A percentile compares a stretch with the other conserved stretches of the same genome.
Evolutionary conservation across 2,888 invertebrate genomes (phyloP).

Genomic region (Plagodis dolabraria): DNA sequence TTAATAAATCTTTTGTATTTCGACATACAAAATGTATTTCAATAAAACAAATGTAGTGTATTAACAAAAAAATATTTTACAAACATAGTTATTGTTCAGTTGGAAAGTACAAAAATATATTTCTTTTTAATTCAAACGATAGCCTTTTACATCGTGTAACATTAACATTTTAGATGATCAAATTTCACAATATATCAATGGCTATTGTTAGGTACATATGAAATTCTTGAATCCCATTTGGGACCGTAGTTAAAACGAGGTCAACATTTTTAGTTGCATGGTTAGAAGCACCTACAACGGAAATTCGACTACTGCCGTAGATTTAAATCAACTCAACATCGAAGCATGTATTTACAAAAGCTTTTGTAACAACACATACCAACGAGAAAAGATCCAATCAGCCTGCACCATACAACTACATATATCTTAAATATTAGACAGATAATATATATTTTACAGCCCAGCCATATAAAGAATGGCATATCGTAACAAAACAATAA

Average conservation of each 20-base stretch:
- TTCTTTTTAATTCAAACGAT: slow-evolving; percentile 61
- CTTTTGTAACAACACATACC: slow-evolving; percentile 4
- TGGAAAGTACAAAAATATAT: slow-evolving; percentile 77
- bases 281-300: slow-evolving; percentile 13
- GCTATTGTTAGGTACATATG: slow-evolving; percentile 34
- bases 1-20: slow-evolving; percentile 1
- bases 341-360: slow-evolving; percentile 17
- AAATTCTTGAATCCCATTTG: background rate
- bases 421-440: background rate
- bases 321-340: background rate
- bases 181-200: slow-evolving; percentile 46
- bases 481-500: slow-evolving; percentile 9
- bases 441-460: background rate
- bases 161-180: slow-evolving; percentile 59
- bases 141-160: slow-evolving; percentile 60
- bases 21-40: slow-evolving; percentile 27
- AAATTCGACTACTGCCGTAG: background rate
- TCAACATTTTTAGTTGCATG: slow-evolving; percentile 2
- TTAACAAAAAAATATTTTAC: slow-evolving; percentile 62
- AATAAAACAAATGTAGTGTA: slow-evolving; percentile 54
- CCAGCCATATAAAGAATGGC: slow-evolving; percentile 6
- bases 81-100: slow-evolving; percentile 55
- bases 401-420: slow-evolving; percentile 1
- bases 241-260: background rate
- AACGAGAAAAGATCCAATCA: slow-evolving; percentile 7